A percentile compares a stretch with the other conserved stretches of the same genome.
Evolutionary conservation across 2,797 vertebrate genomes (phyloP).

Genomic region (Lepus oiostolus): DNA sequence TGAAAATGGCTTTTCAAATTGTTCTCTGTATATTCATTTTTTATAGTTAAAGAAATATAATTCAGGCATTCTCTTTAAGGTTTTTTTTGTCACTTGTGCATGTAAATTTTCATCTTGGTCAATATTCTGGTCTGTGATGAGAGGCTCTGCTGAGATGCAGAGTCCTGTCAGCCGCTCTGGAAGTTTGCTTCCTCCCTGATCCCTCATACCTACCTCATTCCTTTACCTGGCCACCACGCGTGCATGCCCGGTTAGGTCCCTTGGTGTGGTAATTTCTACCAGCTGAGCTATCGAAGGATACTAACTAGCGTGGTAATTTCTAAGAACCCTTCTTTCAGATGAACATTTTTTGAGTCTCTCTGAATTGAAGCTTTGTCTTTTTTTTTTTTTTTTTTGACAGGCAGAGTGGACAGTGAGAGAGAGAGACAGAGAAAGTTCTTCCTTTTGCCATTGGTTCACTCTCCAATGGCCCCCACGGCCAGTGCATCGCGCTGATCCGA

Average conservation of each 20-base stretch:
- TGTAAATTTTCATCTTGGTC: slow-evolving; percentile 68
- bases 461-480: no score
- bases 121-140: slow-evolving; percentile 30
- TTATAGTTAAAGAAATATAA: slow-evolving; percentile 42
- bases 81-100: slow-evolving; percentile 52
- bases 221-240: background rate
- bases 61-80: background rate
- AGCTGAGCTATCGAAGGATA: no score
- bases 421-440: no score
- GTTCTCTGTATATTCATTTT: background rate
- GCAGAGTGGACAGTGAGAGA: no score
- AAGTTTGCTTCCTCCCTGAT: background rate
- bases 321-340: slow-evolving; percentile 46
- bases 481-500: no score
- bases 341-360: slow-evolving; percentile 28
- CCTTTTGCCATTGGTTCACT: no score
- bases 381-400: no score
- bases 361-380: background rate
- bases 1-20: slow-evolving; percentile 48
- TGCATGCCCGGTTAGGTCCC: no score
- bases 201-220: background rate
- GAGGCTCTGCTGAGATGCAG: slow-evolving; percentile 16
- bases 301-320: background rate
- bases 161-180: slow-evolving; percentile 24
- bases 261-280: slow-evolving; percentile 19